Conservation (phyloP, 2,113 vertebrate species). For the Bagarius yarrelli region DNA sequence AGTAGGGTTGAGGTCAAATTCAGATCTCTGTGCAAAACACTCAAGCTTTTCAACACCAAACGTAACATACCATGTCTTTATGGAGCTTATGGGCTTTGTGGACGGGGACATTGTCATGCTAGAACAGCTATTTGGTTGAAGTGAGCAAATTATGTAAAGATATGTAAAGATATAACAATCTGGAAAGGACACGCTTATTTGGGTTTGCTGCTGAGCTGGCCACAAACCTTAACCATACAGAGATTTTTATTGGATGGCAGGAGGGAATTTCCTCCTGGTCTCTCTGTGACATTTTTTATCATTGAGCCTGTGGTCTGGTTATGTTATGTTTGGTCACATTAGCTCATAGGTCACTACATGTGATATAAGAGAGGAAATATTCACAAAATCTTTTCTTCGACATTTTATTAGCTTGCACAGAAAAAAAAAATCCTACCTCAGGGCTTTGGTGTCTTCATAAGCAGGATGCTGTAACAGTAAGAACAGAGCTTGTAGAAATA, state of each 20-base stretch:
- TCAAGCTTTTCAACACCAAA: too few species aligned
- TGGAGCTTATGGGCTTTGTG: too few species aligned
- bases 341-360: conserved; percentile 15
- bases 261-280: not conserved
- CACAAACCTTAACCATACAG: too few species aligned
- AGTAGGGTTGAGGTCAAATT: too few species aligned
- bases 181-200: too few species aligned
- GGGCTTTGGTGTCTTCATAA: not conserved
- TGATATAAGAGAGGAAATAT: conserved; percentile 46
- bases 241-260: not conserved
- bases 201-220: too few species aligned
- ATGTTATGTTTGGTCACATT: conserved; percentile 23
- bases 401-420: not conserved
- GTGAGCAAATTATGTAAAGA: too few species aligned
- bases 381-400: conserved; percentile 38
- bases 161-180: too few species aligned
- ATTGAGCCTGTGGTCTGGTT: conserved; percentile 1
- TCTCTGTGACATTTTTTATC: conserved; percentile 4
- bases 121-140: too few species aligned
- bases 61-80: too few species aligned
- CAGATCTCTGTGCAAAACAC: too few species aligned
- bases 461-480: conserved; percentile 6
- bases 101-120: too few species aligned
- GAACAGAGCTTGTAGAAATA: not conserved
- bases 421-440: conserved; percentile 2